These are phyloP conservation scores for Rhimphoctona megacephalus DNA, from an alignment of 2,888 invertebrate species.

Conservation along the genomic window DNA sequence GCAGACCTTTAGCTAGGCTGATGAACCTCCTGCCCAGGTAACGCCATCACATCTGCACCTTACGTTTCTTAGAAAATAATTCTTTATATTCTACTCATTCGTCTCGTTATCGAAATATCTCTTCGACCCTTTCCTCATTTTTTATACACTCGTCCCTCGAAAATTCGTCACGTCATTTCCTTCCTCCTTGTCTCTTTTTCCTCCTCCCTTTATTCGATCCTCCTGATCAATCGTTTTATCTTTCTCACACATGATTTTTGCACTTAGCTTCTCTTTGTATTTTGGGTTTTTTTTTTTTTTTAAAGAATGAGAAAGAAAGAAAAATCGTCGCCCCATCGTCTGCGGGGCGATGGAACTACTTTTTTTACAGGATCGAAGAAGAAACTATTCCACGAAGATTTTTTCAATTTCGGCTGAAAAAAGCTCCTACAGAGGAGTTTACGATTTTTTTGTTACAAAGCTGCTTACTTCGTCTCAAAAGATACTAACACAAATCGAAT, in stretches of 20 bases:
- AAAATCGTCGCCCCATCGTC: conserved; percentile 13
- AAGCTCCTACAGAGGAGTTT: conserved; percentile 15
- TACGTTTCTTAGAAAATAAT: conserved; percentile 78
- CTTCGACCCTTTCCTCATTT: not conserved
- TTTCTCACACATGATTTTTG: conserved; percentile 65
- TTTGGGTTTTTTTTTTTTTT: conserved; percentile 59
- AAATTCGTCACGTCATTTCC: not conserved
- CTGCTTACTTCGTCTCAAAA: not conserved
- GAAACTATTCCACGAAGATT: conserved; percentile 25
- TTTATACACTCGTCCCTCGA: conserved; percentile 2
- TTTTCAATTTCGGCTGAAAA: conserved; percentile 13
- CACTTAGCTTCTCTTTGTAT: conserved; percentile 65
- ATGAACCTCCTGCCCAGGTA: conserved; percentile 98
- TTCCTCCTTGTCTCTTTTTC: not conserved
- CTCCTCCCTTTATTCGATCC: not conserved
- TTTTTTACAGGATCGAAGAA: conserved; percentile 56
- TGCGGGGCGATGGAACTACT: conserved; percentile 20
- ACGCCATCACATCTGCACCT: conserved; percentile 85
- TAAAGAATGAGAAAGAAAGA: conserved; percentile 27
- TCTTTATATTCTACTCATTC: conserved; percentile 66
- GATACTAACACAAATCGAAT: conserved; percentile 7
- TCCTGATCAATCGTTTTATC: conserved; percentile 48
- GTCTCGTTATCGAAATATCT: conserved; percentile 46
- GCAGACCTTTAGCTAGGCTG: conserved; percentile 95
- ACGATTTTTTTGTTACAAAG: not conserved